Evolutionary conservation across 2,888 invertebrate species (phyloP).

Genomic region (Diadegma fenestrale): DNA sequence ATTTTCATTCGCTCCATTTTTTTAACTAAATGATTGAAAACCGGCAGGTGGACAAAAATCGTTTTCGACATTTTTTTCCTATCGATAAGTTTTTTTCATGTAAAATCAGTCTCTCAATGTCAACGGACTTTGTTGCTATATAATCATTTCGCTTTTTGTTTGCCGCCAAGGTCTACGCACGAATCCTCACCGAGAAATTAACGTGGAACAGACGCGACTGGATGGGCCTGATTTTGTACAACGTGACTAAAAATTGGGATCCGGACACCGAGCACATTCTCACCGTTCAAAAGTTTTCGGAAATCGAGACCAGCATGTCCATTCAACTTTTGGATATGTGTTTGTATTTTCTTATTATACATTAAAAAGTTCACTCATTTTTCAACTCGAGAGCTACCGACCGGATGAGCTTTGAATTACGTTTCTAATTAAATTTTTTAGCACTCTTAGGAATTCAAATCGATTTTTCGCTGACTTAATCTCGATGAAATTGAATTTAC

Average conservation of each 20-base stretch:
- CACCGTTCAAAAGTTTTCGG: constrained; percentile 68
- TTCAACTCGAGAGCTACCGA: background rate
- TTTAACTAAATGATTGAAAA: background rate
- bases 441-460: background rate
- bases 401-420: too few species aligned
- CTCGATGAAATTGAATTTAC: too few species aligned
- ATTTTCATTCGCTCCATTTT: background rate
- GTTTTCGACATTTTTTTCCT: background rate
- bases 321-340: constrained; percentile 66
- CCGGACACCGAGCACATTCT: constrained; percentile 67
- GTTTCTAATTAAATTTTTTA: background rate
- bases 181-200: constrained; percentile 73
- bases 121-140: background rate
- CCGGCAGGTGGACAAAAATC: background rate
- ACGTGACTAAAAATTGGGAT: constrained; percentile 71
- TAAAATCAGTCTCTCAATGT: background rate
- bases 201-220: constrained; percentile 73
- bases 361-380: background rate
- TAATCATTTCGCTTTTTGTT: constrained; percentile 15
- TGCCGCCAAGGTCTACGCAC: constrained; percentile 58
- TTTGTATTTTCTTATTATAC: constrained; percentile 41
- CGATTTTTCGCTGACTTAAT: too few species aligned
- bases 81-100: background rate
- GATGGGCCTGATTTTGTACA: constrained; percentile 74
- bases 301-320: constrained; percentile 61